These are phyloP conservation scores for Beroe forskalii DNA, from an alignment of 37 sponge, comb jelly and placozoan species.

Conservation along the genomic window DNA sequence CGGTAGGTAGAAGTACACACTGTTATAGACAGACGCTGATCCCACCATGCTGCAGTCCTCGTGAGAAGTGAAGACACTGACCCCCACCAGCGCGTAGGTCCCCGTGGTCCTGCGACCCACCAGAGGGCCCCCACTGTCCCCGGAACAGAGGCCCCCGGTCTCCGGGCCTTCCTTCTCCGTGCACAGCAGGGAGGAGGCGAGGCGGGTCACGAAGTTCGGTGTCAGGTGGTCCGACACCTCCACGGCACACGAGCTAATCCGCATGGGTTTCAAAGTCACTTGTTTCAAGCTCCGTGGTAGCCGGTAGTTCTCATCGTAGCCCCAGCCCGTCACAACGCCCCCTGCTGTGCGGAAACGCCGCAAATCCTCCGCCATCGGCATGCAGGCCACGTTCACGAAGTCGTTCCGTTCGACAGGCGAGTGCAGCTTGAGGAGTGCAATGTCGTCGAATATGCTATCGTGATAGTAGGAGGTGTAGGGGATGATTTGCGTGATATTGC, in stretches of 20 bases:
- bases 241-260: background rate
- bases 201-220: background rate
- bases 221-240: background rate
- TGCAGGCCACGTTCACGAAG: conserved; percentile 4
- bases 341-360: background rate
- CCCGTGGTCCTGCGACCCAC: conserved; percentile 15
- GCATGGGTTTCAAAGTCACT: background rate
- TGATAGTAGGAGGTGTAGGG: background rate
- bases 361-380: background rate
- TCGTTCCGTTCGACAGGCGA: conserved; percentile 11
- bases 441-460: conserved; percentile 9
- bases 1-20: conserved; percentile 29
- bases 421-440: conserved; percentile 26
- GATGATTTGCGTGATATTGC: background rate
- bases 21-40: conserved; percentile 2
- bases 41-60: conserved; percentile 33
- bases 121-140: conserved; percentile 52
- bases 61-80: background rate
- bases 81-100: conserved; percentile 21
- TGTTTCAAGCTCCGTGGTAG: background rate
- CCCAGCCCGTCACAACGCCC: conserved; percentile 42
- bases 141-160: background rate
- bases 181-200: background rate
- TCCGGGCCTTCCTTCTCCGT: background rate
- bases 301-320: background rate